Conservation (phyloP, 2,888 invertebrate genomes). For the Drosophila planitibia region DNA sequence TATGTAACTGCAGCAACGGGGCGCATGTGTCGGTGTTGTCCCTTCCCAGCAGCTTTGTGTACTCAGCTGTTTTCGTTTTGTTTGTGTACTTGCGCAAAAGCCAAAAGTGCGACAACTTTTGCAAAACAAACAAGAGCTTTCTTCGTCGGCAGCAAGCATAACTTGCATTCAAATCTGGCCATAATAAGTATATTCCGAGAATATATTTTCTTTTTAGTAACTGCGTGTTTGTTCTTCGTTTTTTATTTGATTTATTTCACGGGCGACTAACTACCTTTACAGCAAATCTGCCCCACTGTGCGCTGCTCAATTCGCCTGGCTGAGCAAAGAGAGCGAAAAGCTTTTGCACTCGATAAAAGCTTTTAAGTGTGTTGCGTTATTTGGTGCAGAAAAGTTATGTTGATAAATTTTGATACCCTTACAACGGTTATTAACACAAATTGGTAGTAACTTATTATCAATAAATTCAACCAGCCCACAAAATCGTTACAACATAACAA, state of each 20-base stretch:
- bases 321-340: slow-evolving; percentile 1
- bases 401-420: neutral
- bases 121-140: slow-evolving; percentile 27
- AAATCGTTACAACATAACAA: neutral
- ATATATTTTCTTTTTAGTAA: neutral
- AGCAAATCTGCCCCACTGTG: neutral
- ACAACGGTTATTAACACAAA: neutral
- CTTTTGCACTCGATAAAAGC: neutral
- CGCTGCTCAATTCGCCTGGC: neutral
- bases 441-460: neutral
- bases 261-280: neutral
- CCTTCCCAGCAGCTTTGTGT: slow-evolving; percentile 30
- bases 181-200: neutral
- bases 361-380: neutral
- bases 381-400: neutral
- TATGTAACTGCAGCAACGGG: slow-evolving; percentile 26
- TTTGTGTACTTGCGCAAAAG: slow-evolving; percentile 74
- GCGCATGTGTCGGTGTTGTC: slow-evolving; percentile 59
- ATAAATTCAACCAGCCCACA: neutral
- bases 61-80: slow-evolving; percentile 67
- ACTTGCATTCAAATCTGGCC: neutral
- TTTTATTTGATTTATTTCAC: neutral
- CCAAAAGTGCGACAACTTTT: slow-evolving; percentile 40
- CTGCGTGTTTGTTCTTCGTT: neutral
- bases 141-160: neutral